These are phyloP conservation scores for Lithosia quadra DNA, from an alignment of 2,888 invertebrate species.

Conservation along the genomic window DNA sequence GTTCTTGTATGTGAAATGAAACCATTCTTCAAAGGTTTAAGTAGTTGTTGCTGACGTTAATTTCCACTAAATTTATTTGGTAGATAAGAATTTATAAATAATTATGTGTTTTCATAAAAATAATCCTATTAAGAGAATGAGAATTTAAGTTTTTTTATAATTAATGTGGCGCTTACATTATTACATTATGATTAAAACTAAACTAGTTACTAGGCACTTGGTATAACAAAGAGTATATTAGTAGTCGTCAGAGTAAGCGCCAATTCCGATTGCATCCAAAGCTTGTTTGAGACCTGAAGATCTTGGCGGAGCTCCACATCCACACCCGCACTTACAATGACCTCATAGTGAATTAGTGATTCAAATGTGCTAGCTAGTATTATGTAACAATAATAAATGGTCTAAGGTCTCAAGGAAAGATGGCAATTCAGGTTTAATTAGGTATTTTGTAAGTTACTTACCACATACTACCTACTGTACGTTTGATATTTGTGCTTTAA, in stretches of 20 bases:
- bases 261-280: too few relatives aligned
- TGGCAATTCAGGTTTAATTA: background rate
- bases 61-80: constrained; percentile 1
- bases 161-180: background rate
- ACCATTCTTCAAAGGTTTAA: background rate
- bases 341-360: background rate
- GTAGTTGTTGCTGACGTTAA: background rate
- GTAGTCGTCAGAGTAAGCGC: too few relatives aligned
- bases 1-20: background rate
- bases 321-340: too few relatives aligned
- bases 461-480: too few relatives aligned
- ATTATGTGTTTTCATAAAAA: background rate
- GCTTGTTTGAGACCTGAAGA: too few relatives aligned
- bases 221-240: too few relatives aligned
- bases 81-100: constrained; percentile 10
- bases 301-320: too few relatives aligned
- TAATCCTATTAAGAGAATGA: background rate
- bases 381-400: background rate
- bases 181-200: too few relatives aligned
- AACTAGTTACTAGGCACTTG: too few relatives aligned
- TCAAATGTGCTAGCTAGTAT: background rate
- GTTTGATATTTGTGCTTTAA: background rate
- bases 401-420: background rate
- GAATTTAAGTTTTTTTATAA: background rate
- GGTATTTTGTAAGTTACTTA: background rate